These are phyloP conservation scores for Odontamblyopus lacepedii DNA, from an alignment of 2,797 vertebrate species.

Conservation along the genomic window DNA sequence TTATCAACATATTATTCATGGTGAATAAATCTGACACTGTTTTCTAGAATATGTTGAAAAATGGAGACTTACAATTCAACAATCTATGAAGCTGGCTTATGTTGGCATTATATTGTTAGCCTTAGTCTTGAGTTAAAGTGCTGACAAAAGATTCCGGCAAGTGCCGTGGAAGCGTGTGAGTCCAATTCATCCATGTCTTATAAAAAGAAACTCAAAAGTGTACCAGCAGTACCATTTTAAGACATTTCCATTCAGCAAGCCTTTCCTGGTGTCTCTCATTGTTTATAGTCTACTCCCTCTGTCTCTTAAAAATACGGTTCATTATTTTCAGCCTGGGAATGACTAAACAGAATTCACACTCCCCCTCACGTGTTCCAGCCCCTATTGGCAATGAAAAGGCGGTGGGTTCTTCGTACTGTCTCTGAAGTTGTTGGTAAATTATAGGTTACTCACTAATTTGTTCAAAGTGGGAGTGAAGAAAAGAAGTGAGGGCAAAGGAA, in stretches of 20 bases:
- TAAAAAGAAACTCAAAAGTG: constrained; percentile 11
- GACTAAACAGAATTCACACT: constrained; percentile 56
- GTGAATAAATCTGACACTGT: no score
- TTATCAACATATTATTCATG: no score
- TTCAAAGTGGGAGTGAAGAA: constrained; percentile 28
- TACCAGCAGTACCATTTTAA: constrained; percentile 29
- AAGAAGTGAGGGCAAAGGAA: constrained; percentile 19
- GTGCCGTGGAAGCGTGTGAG: constrained; percentile 16
- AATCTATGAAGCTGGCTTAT: neutral
- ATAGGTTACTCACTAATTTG: constrained; percentile 57
- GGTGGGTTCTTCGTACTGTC: constrained; percentile 33
- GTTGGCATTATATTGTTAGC: neutral
- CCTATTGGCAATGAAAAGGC: constrained; percentile 58
- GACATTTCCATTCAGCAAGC: constrained; percentile 59
- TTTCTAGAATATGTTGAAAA: neutral
- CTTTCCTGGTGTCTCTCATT: constrained; percentile 52
- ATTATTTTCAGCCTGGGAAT: constrained; percentile 63
- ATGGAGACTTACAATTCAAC: neutral
- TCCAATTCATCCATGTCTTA: constrained; percentile 18
- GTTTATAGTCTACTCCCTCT: constrained; percentile 63
- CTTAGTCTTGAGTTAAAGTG: constrained; percentile 29
- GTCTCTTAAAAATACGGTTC: constrained; percentile 58
- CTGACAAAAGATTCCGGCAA: constrained; percentile 14
- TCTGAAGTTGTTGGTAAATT: constrained; percentile 57
- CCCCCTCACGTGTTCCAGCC: constrained; percentile 36